Base-by-base conservation (phyloP, 2,888 invertebrate genomes). In the Anthrax anthrax region DNA sequence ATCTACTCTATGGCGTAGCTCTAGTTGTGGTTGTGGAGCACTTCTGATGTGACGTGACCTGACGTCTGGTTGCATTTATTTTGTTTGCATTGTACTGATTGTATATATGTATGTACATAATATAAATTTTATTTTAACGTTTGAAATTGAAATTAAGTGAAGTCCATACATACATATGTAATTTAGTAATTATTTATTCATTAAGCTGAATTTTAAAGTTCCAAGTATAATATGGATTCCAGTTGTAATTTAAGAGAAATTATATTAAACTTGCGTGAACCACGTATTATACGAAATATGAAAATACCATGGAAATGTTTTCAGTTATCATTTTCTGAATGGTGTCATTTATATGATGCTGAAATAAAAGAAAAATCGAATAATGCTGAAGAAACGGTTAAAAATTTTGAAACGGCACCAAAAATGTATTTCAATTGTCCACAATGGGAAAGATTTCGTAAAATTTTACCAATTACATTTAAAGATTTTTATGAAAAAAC, bases 371-470 rank as follows among this genome's bases (percentile, higher is more conserved):
- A 5, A 14, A 5, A 36, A 36, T 8, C 9, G 2, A 12, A 12
- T 32, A 12, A 4, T 12, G 17, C 16, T 37, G 17, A 17, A 9
- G 17, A 37, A 37, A 13, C n/a, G 14, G 13, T 3, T 38, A 18
- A 2, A 13, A 13, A 18, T 18, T 67, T 67, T 44, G 62, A 63
- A 41, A 52, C 54, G 32, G 63, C 61, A 48, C 41, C 46, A 13
- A 50, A 34, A 14, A 49, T 39, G 10, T 52, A 56, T 18, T 39
- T 54, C 54, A 72, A 70, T 19, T 68, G 73, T 52, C 86, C 87
- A 0, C 83, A 84, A 58, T 91, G 88, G 88, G 91, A 92, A 64
- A 72, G 80, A 47, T 73, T 74, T 42, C 82, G 87, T 56, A 60
- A 63, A n/a, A 69, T 66, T 36, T 65, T 73, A 44, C 61, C 69